These are phyloP conservation scores for Hofmannophila pseudospretella DNA, from an alignment of 2,888 invertebrate genomes.

Conservation along the genomic window DNA sequence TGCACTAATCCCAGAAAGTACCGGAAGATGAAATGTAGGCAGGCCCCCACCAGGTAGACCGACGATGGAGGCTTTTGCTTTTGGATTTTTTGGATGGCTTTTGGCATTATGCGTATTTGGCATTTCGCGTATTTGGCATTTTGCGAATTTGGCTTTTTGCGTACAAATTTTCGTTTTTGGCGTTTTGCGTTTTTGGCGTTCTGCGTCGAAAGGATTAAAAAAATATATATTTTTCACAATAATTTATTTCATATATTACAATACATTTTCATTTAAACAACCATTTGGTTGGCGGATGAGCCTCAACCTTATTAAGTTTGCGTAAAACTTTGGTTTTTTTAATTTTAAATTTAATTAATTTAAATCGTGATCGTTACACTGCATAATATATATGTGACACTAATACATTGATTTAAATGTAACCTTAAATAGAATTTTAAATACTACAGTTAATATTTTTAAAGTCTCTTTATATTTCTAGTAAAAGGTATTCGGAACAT, in stretches of 20 bases:
- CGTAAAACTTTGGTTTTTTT: constrained; percentile 34
- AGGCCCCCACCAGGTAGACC: too few relatives aligned
- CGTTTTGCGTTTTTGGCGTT: too few relatives aligned
- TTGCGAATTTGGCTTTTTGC: too few relatives aligned
- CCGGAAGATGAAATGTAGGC: too few relatives aligned
- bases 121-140: too few relatives aligned
- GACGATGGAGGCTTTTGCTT: too few relatives aligned
- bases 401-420: constrained; percentile 49
- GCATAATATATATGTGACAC: constrained; percentile 18
- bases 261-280: constrained; percentile 52
- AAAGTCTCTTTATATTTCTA: constrained; percentile 56
- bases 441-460: constrained; percentile 38
- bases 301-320: too few relatives aligned
- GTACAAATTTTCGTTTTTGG: too few relatives aligned
- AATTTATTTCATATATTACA: constrained; percentile 58
- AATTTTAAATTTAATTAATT: not conserved
- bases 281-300: constrained; percentile 16
- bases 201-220: too few relatives aligned
- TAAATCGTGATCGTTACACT: constrained; percentile 12
- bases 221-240: constrained; percentile 36
- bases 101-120: too few relatives aligned
- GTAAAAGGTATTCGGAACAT: constrained; percentile 28
- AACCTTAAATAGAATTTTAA: constrained; percentile 27
- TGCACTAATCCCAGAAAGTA: too few relatives aligned
- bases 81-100: too few relatives aligned